Base-by-base conservation (phyloP, 2,888 invertebrate genomes). In the Diplolepis rosae region DNA sequence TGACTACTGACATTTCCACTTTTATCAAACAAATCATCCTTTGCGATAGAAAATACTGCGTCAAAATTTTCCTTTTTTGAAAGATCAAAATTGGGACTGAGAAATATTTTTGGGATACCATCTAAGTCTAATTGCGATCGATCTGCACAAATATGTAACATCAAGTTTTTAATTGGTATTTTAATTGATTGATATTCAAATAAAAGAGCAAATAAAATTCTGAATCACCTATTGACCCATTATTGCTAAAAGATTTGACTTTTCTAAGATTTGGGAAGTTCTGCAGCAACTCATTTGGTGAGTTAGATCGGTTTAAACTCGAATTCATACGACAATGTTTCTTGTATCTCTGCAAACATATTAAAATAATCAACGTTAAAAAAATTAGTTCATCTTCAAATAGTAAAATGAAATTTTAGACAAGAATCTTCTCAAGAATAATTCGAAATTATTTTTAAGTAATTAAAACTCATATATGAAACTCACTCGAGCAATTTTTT, bases 61-160 rank as follows among this genome's bases (percentile, higher is more conserved):
- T 93, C 93, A 89, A 98, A 98, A 70, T 95, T 94, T 80, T 93
- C 92, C 39, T 93, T 92, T 86, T 95, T 93, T 86, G 95, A 95
- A 66, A 98, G 90, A 84, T 94, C 93, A 84, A 98, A 93, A 72
- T 93, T 92, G 45, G 93, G 92, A 84, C 94, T 93, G 85, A 96
- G 92, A 90, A 97, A 98, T 84, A 98, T 94, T 87, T 92, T 93
- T 72, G 97, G 97, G 84, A 97, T 94, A 73, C 92, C 93, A 84
- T 92, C 92, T 11, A 94, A 89, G 85, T 91, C 91, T 89, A 85
- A 87, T 71, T 87, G 88, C 51, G 82, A 77, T 61, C 83, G 84
- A 75, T 91, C 91, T 91, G 83, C n/a, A 89, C 88, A 74, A 74
- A 75, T 39, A n/a, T 77, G 76, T n/a, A n/a, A n/a, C n/a, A n/a